These are phyloP conservation scores for Drosophila trapezifrons DNA, from an alignment of 1,140 invertebrate genomes.

Conservation along the genomic window DNA sequence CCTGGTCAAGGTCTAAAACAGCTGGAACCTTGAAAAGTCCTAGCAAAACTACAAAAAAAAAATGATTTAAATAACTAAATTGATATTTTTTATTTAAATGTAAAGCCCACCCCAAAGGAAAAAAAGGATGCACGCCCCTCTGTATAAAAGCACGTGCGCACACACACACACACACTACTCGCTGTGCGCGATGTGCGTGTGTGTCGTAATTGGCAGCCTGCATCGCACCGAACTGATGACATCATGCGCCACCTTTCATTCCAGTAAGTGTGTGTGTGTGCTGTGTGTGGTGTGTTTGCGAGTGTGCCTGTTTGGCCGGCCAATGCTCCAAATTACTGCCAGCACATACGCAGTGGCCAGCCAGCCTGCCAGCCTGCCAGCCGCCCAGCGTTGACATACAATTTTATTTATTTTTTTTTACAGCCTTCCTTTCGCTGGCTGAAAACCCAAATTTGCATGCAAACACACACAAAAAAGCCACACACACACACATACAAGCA, in stretches of 20 bases:
- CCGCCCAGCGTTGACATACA: conserved; percentile 27
- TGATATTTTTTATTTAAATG: too few species aligned
- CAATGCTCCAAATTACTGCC: conserved; percentile 46
- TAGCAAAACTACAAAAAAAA: background rate
- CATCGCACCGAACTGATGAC: conserved; percentile 59
- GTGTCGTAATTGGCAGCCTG: conserved; percentile 69
- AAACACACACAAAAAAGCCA: background rate
- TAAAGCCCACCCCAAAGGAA: background rate
- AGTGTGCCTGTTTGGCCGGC: conserved; percentile 21
- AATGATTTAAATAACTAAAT: too few species aligned
- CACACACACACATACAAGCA: background rate
- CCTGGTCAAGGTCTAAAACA: too few species aligned
- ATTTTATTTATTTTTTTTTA: conserved; percentile 23
- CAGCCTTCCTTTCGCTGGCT: conserved; percentile 3
- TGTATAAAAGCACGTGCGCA: conserved; percentile 14
- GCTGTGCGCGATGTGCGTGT: conserved; percentile 33
- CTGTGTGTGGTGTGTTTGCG: background rate
- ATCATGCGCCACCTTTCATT: conserved; percentile 56
- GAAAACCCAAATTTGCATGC: conserved; percentile 24
- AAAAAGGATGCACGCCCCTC: background rate
- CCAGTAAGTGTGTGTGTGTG: conserved; percentile 11
- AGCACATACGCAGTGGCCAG: conserved; percentile 39
- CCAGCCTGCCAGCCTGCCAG: background rate
- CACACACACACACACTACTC: conserved; percentile 8
- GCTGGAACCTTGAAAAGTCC: too few species aligned